Conservation (phyloP, 2,113 vertebrate genomes). For the Proterorhinus semilunaris region DNA sequence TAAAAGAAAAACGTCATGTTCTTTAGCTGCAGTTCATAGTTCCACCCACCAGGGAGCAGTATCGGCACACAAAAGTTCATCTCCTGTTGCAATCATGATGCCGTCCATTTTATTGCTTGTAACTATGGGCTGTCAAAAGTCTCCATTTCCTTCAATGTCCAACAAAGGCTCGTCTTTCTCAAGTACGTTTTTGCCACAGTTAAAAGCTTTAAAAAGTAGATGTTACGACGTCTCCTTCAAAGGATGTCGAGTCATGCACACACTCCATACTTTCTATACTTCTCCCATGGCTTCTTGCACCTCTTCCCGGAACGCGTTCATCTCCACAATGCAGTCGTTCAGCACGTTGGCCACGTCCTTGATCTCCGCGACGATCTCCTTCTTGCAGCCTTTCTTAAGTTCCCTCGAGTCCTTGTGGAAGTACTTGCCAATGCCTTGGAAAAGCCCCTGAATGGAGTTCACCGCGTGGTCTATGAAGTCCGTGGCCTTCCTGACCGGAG, state of each 20-base stretch:
- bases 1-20: too few relatives aligned
- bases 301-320: conserved; percentile 71
- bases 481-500: conserved; percentile 31
- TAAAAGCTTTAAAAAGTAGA: too few relatives aligned
- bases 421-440: conserved; percentile 70
- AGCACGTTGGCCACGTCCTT: conserved; percentile 56
- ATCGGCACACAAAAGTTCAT: too few relatives aligned
- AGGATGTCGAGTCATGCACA: too few relatives aligned
- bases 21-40: background rate
- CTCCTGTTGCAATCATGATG: too few relatives aligned
- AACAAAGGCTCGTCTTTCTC: too few relatives aligned
- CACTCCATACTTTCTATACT: conserved; percentile 30
- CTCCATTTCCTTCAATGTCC: too few relatives aligned
- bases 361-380: conserved; percentile 63
- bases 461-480: conserved; percentile 26
- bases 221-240: too few relatives aligned
- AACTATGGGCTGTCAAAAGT: too few relatives aligned
- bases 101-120: too few relatives aligned
- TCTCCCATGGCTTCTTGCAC: conserved; percentile 62
- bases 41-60: background rate
- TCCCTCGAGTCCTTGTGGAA: conserved; percentile 70
- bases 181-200: too few relatives aligned
- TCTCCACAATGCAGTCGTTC: conserved; percentile 60
- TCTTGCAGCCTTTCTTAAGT: conserved; percentile 69
- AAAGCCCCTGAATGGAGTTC: conserved; percentile 51